phyloP scores from a whole-genome alignment of 2,113 vertebrate genomes.

The Azemiops feae region DNA sequence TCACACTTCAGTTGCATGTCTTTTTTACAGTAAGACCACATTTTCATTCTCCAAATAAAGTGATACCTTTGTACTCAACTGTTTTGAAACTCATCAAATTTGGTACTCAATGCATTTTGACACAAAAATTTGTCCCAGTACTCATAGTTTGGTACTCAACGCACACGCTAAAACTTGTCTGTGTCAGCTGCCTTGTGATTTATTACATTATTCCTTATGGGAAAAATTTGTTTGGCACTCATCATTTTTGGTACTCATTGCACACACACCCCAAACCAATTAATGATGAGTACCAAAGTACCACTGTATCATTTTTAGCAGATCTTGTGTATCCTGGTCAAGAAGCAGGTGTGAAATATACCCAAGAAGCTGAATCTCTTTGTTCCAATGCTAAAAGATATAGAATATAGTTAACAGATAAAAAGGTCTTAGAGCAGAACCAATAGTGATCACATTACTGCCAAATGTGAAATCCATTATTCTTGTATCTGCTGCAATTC shows the following conservation, averaged over 20 bases:
- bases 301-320: background rate
- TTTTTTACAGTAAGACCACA: background rate
- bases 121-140: too few relatives aligned
- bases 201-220: too few relatives aligned
- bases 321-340: background rate
- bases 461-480: background rate
- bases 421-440: background rate
- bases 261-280: too few relatives aligned
- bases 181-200: too few relatives aligned
- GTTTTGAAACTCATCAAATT: too few relatives aligned
- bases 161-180: too few relatives aligned
- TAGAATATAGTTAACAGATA: background rate
- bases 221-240: too few relatives aligned
- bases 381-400: background rate
- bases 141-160: too few relatives aligned
- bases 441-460: background rate
- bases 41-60: background rate
- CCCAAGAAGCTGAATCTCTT: background rate
- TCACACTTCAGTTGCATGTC: background rate
- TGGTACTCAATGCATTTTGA: too few relatives aligned
- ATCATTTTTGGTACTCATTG: too few relatives aligned
- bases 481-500: background rate
- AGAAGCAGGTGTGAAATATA: background rate
- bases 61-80: too few relatives aligned
- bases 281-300: too few relatives aligned